Conservation (phyloP, 2,113 vertebrate species). For the Aphelocoma coerulescens region DNA sequence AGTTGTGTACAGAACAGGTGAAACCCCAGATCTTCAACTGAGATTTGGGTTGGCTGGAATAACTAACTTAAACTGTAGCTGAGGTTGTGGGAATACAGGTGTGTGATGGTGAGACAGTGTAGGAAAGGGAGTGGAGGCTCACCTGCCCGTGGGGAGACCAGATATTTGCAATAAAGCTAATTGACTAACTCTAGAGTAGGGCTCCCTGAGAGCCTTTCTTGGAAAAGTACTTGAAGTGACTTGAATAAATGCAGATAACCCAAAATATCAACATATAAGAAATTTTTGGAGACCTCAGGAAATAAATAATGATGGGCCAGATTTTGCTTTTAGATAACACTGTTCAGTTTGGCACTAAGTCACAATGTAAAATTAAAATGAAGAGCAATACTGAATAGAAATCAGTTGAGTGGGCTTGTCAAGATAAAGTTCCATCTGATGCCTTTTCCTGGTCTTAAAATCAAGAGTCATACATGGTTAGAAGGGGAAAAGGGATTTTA, state of each 20-base stretch:
- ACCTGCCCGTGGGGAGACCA: background rate
- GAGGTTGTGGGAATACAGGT: fast-evolving
- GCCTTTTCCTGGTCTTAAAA: no score
- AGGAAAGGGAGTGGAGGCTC: background rate
- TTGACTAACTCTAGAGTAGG: background rate
- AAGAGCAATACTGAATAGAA: background rate
- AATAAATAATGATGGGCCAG: background rate
- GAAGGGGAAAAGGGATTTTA: no score
- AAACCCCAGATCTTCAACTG: fast-evolving
- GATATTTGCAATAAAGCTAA: background rate
- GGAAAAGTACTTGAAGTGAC: background rate
- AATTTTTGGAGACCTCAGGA: background rate
- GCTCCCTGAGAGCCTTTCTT: background rate
- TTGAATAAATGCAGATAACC: background rate
- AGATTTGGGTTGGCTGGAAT: background rate
- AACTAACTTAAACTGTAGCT: background rate
- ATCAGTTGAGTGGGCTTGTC: background rate
- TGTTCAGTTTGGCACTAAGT: background rate
- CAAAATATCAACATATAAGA: background rate
- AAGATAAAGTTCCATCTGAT: background rate
- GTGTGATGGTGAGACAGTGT: fast-evolving
- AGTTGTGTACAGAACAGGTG: background rate
- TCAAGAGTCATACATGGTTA: no score
- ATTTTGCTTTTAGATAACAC: background rate
- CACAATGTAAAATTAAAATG: background rate